Evolutionary conservation across 2,888 invertebrate species (phyloP).

Genomic region (Spilarctia lutea): DNA sequence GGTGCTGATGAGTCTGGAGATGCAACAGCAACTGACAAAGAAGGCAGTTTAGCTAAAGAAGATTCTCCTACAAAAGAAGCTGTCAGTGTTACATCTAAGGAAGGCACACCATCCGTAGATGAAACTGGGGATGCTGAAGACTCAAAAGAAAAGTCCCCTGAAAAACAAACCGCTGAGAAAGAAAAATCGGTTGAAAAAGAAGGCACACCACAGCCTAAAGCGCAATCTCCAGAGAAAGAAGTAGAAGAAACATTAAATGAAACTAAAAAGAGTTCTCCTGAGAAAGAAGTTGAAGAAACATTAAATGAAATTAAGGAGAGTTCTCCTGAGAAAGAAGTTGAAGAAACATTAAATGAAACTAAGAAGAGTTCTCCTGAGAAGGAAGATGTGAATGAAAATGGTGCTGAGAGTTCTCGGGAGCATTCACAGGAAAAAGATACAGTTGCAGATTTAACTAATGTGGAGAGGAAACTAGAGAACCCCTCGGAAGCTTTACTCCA

Average conservation of each 20-base stretch:
- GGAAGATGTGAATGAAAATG: slow-evolving; percentile 76
- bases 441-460: slow-evolving; percentile 45
- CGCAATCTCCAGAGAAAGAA: slow-evolving; percentile 63
- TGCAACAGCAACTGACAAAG: slow-evolving; percentile 56
- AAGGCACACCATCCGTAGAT: slow-evolving; percentile 59
- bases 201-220: slow-evolving; percentile 45
- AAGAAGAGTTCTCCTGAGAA: slow-evolving; percentile 72
- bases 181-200: slow-evolving; percentile 68
- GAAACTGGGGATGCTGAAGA: slow-evolving; percentile 49
- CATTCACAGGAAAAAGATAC: slow-evolving; percentile 75
- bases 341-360: slow-evolving; percentile 58
- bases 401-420: slow-evolving; percentile 78
- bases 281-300: slow-evolving; percentile 57
- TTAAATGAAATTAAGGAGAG: slow-evolving; percentile 68
- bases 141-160: slow-evolving; percentile 52
- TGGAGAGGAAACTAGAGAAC: slow-evolving; percentile 70
- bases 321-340: slow-evolving; percentile 63
- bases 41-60: slow-evolving; percentile 57
- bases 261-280: slow-evolving; percentile 70
- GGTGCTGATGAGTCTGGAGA: slow-evolving; percentile 41
- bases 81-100: slow-evolving; percentile 52
- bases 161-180: slow-evolving; percentile 61
- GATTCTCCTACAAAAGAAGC: slow-evolving; percentile 54
- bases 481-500: slow-evolving; percentile 78
- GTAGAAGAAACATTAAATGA: slow-evolving; percentile 57